Conservation (phyloP, 1,140 invertebrate species). For the Idris sp. region DNA sequence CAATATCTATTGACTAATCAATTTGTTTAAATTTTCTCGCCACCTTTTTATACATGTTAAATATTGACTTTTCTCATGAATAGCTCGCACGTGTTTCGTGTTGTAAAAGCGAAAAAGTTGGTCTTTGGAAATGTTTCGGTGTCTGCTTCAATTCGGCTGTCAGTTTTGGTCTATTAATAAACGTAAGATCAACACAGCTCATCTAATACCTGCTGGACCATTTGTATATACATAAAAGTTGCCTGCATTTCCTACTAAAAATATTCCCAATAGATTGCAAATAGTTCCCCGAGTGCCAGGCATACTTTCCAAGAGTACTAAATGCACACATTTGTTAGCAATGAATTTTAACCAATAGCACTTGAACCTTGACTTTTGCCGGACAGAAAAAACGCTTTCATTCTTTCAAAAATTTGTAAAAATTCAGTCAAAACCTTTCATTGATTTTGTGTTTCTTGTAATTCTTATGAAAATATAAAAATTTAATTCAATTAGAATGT, state of each 20-base stretch:
- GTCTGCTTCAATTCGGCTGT: constrained; percentile 73
- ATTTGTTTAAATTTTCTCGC: constrained; percentile 17
- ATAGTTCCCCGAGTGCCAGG: constrained; percentile 40
- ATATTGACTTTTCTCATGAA: constrained; percentile 40
- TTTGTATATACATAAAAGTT: constrained; percentile 48
- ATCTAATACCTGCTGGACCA: constrained; percentile 66
- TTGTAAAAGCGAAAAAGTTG: constrained; percentile 47
- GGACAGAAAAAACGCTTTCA: neutral
- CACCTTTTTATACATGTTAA: constrained; percentile 4
- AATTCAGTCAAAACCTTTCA: too few relatives aligned
- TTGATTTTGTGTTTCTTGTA: too few relatives aligned
- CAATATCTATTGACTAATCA: too few relatives aligned
- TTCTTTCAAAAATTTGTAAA: too few relatives aligned
- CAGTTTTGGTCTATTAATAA: constrained; percentile 75
- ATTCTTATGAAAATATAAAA: too few relatives aligned
- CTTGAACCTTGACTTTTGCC: constrained; percentile 23
- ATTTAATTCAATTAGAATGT: too few relatives aligned
- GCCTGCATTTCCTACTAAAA: constrained; percentile 61
- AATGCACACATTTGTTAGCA: too few relatives aligned
- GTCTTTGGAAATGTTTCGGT: constrained; percentile 25
- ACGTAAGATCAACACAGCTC: constrained; percentile 55
- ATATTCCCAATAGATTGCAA: constrained; percentile 58
- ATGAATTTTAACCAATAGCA: constrained; percentile 2
- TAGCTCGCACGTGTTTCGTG: constrained; percentile 47
- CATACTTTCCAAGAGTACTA: constrained; percentile 27